Percentiles rank a stretch among this genome's conserved stretches.
Evolutionary conservation across 1,140 invertebrate genomes (phyloP).

Genomic region (Lordiphosa collinella): DNA sequence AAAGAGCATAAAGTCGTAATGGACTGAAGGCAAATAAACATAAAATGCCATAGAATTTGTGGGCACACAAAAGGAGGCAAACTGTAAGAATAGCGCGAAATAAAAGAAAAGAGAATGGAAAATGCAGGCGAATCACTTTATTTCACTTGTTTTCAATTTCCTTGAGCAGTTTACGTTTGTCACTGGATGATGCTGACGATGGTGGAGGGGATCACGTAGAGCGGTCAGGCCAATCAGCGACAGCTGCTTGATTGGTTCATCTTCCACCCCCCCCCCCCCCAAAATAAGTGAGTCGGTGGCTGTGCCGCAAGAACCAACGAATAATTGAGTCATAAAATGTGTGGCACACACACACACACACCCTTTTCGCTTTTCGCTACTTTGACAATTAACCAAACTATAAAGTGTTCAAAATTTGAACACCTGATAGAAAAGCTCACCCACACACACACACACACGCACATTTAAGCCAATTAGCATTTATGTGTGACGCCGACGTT

Average conservation of each 20-base stretch:
- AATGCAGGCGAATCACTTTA: conserved; percentile 57
- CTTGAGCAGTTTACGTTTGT: conserved; percentile 20
- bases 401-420: conserved; percentile 77
- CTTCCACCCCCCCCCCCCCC: background rate
- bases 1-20: conserved; percentile 77
- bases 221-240: conserved; percentile 46
- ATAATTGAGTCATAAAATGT: conserved; percentile 77
- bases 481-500: conserved; percentile 69
- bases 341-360: conserved; percentile 47
- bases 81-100: conserved; percentile 5
- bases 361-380: conserved; percentile 36
- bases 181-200: background rate
- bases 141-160: conserved; percentile 72
- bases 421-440: conserved; percentile 38
- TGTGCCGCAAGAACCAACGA: conserved; percentile 60
- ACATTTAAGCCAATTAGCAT: conserved; percentile 78
- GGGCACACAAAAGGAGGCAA: conserved; percentile 58
- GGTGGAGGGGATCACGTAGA: conserved; percentile 26
- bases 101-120: conserved; percentile 39
- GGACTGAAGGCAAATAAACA: conserved; percentile 75
- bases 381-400: conserved; percentile 77
- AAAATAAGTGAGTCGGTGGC: conserved; percentile 23
- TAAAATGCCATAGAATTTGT: conserved; percentile 72
- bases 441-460: conserved; percentile 15
- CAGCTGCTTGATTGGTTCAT: conserved; percentile 18